Percentiles rank a stretch among this genome's conserved stretches.
These are phyloP conservation scores for Petroica traversi DNA, from an alignment of 2,113 vertebrate genomes.

Conservation along the genomic window DNA sequence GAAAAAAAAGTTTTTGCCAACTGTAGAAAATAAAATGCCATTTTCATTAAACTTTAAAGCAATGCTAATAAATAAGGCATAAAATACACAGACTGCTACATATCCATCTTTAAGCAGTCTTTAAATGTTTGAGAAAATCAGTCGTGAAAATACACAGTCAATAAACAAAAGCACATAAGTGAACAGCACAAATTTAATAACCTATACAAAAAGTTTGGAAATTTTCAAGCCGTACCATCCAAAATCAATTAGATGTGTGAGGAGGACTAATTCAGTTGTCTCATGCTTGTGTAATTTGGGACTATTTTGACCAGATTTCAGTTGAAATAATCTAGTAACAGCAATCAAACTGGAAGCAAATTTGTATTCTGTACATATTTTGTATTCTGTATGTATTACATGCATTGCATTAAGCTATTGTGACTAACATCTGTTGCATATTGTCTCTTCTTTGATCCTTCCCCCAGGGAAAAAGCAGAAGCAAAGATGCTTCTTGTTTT, in stretches of 20 bases:
- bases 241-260: slow-evolving; percentile 48
- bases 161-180: slow-evolving; percentile 31
- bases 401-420: neutral
- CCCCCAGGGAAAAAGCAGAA: neutral
- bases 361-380: neutral
- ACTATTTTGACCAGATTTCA: neutral
- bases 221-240: slow-evolving; percentile 33
- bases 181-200: slow-evolving; percentile 14
- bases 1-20: neutral
- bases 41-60: neutral
- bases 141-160: slow-evolving; percentile 48
- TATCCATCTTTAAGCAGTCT: slow-evolving; percentile 40
- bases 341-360: neutral
- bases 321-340: neutral
- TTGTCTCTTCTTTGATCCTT: neutral
- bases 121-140: slow-evolving; percentile 52
- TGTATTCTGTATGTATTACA: neutral
- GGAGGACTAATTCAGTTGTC: neutral
- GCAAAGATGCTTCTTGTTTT: neutral
- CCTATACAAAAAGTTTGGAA: slow-evolving; percentile 51
- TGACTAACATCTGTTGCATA: neutral
- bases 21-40: slow-evolving; percentile 1
- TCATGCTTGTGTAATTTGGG: neutral
- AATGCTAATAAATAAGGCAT: slow-evolving; percentile 3
- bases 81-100: neutral